phyloP scores from a whole-genome alignment of 2,888 invertebrate genomes.

The Dasypolia templi region DNA sequence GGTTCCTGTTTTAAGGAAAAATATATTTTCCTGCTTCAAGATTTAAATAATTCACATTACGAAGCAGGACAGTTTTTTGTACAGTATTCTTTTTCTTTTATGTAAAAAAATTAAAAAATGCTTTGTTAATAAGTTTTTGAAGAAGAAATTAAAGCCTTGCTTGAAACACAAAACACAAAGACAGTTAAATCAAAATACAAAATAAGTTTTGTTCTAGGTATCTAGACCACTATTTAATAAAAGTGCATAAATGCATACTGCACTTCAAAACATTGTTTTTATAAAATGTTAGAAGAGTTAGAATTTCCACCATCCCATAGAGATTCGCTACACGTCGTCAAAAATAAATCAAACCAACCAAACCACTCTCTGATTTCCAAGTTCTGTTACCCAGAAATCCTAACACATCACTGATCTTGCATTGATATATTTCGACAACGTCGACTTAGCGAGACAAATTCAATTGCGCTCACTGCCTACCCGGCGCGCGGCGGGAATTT shows the following conservation, averaged over 20 bases:
- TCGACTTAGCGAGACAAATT: slow-evolving; percentile 10
- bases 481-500: slow-evolving; percentile 14
- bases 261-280: not conserved
- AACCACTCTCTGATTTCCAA: not conserved
- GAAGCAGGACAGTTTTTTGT: not conserved
- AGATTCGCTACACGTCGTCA: too few species aligned
- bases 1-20: not conserved
- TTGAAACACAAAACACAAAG: not conserved
- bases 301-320: not conserved
- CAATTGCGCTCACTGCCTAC: not conserved
- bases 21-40: not conserved
- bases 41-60: not conserved
- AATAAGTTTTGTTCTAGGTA: too few species aligned
- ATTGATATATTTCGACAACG: not conserved
- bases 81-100: not conserved
- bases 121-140: not conserved
- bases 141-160: not conserved
- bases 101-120: not conserved
- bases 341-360: not conserved
- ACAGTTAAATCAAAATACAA: not conserved
- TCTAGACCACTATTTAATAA: not conserved
- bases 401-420: not conserved
- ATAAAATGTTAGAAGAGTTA: not conserved
- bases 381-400: not conserved
- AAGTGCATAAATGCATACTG: not conserved